These are phyloP conservation scores for Spodoptera picta DNA, from an alignment of 2,888 invertebrate genomes.

Conservation along the genomic window DNA sequence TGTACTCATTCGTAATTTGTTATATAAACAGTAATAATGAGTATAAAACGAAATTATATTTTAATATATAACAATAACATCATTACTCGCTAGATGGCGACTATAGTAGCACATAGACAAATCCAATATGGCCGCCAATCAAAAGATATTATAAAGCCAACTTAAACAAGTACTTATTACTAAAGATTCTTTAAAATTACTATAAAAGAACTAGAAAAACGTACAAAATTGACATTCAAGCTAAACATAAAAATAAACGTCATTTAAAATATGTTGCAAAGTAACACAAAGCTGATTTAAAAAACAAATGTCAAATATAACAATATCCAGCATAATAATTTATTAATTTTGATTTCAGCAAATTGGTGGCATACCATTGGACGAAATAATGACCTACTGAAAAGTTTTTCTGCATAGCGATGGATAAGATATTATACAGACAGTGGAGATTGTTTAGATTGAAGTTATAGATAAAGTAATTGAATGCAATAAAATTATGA, in stretches of 20 bases:
- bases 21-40: slow-evolving; percentile 28
- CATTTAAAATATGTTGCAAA: slow-evolving; percentile 12
- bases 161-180: too few relatives aligned
- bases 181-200: slow-evolving; percentile 1
- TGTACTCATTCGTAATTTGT: slow-evolving; percentile 8
- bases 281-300: slow-evolving; percentile 23
- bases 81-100: slow-evolving; percentile 68
- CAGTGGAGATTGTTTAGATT: slow-evolving; percentile 12
- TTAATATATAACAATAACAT: slow-evolving; percentile 25
- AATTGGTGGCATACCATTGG: not conserved
- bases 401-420: slow-evolving; percentile 23
- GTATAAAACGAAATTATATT: slow-evolving; percentile 24
- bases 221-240: slow-evolving; percentile 19
- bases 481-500: slow-evolving; percentile 22
- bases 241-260: slow-evolving; percentile 7
- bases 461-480: slow-evolving; percentile 16
- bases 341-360: too few relatives aligned
- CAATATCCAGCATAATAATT: too few relatives aligned
- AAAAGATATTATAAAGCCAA: not conserved
- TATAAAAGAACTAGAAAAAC: slow-evolving; percentile 7
- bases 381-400: slow-evolving; percentile 31
- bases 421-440: slow-evolving; percentile 17
- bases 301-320: too few relatives aligned
- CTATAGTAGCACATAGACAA: slow-evolving; percentile 56
- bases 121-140: slow-evolving; percentile 78